phyloP scores from a whole-genome alignment of 2,113 vertebrate genomes.

The Nettapus auritus region DNA sequence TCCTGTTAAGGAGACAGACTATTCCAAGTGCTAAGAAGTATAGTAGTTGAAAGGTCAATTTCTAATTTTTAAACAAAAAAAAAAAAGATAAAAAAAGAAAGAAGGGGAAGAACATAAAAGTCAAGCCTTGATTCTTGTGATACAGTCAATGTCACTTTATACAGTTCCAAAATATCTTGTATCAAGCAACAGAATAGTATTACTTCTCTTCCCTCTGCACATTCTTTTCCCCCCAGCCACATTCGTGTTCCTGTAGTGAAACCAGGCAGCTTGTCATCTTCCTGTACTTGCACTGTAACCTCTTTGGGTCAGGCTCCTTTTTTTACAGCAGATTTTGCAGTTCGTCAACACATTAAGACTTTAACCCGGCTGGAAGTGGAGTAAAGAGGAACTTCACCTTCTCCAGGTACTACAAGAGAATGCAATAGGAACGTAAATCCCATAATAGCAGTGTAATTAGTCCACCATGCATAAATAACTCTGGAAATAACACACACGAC shows the following conservation, averaged over 20 bases:
- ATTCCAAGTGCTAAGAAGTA: background rate
- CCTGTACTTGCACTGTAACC: background rate
- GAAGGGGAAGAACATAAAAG: background rate
- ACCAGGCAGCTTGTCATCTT: background rate
- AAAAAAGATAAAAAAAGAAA: background rate
- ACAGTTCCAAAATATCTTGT: background rate
- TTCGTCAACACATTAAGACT: too few relatives aligned
- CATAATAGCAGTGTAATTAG: accelerated
- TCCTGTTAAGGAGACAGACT: background rate
- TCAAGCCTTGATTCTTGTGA: background rate
- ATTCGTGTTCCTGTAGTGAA: background rate
- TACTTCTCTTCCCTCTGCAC: background rate
- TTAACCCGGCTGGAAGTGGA: too few relatives aligned
- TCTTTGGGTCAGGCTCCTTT: background rate
- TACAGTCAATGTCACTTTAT: background rate
- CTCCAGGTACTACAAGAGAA: background rate
- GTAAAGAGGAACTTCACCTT: background rate
- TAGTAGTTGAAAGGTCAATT: background rate
- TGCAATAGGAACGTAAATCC: background rate
- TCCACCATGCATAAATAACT: background rate
- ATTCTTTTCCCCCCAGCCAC: background rate
- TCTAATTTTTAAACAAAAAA: background rate
- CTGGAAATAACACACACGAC: background rate
- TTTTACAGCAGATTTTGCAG: background rate
- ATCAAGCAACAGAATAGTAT: background rate